Evolutionary conservation across 2,888 invertebrate genomes (phyloP).

Genomic region (Stenodera caucasica): DNA sequence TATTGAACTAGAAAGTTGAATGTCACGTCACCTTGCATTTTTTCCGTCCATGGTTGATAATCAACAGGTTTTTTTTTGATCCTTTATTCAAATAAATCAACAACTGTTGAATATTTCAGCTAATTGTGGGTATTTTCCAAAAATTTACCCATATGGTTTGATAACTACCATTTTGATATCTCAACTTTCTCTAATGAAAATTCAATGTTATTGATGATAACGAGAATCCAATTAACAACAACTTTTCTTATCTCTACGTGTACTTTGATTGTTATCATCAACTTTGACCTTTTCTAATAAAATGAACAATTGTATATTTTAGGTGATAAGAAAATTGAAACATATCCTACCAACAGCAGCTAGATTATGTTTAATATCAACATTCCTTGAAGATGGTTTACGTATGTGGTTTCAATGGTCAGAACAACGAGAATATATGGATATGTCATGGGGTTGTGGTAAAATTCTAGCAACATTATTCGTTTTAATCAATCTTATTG

Average conservation of each 20-base stretch:
- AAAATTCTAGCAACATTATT: constrained; percentile 91
- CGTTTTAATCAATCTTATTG: constrained; percentile 92
- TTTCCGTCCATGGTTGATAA: constrained; percentile 17
- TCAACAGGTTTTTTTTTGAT: constrained; percentile 35
- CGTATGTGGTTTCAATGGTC: constrained; percentile 99
- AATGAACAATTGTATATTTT: constrained; percentile 36
- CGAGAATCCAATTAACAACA: too few species aligned
- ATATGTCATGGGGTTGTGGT: constrained; percentile 96
- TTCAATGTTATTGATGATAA: too few species aligned
- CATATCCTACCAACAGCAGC: constrained; percentile 93
- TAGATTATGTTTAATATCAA: constrained; percentile 94
- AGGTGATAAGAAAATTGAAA: constrained; percentile 93
- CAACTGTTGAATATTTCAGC: too few species aligned
- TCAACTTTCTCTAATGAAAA: too few species aligned
- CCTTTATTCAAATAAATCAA: too few species aligned
- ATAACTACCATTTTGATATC: too few species aligned
- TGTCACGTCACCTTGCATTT: constrained; percentile 48
- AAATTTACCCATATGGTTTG: constrained; percentile 16
- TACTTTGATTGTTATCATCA: not conserved
- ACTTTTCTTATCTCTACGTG: too few species aligned
- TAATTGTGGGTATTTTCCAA: too few species aligned
- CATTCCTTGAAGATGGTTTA: constrained; percentile 98
- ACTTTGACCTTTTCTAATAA: too few species aligned
- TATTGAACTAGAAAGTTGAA: constrained; percentile 8
- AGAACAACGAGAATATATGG: constrained; percentile 97